These are phyloP conservation scores for Aplysia californica DNA, from an alignment of 1,140 invertebrate species.

Conservation along the genomic window DNA sequence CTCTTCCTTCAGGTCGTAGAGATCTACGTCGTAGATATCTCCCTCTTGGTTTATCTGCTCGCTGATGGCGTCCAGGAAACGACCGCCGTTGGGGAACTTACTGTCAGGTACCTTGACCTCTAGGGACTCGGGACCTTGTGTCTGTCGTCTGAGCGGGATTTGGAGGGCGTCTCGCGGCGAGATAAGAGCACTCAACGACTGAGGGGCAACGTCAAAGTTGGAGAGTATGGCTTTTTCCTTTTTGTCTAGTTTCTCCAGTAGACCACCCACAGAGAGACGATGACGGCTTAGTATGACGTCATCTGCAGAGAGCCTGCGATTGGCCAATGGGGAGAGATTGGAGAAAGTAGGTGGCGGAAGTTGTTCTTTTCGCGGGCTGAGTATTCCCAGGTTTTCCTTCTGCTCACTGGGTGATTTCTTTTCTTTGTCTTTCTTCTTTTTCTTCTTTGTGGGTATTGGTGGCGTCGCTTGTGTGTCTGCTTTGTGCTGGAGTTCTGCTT, in stretches of 20 bases:
- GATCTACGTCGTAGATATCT: too few species aligned
- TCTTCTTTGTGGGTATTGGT: background rate
- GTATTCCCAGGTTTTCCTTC: background rate
- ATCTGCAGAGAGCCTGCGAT: background rate
- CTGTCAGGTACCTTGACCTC: background rate
- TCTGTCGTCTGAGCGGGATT: too few species aligned
- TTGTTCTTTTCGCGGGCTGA: background rate
- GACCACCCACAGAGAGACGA: background rate
- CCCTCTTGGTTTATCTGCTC: too few species aligned
- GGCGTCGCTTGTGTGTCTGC: too few species aligned
- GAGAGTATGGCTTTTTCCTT: too few species aligned
- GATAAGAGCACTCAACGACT: too few species aligned
- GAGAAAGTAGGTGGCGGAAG: background rate
- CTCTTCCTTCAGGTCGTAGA: too few species aligned
- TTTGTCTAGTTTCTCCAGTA: background rate
- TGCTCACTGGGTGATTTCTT: background rate
- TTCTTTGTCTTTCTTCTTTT: background rate
- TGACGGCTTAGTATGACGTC: background rate
- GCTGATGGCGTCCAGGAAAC: background rate
- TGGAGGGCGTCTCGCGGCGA: too few species aligned
- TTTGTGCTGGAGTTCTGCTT: too few species aligned
- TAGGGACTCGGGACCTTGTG: background rate
- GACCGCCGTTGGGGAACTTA: background rate
- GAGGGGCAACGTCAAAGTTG: too few species aligned
- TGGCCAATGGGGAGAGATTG: background rate